phyloP scores from a whole-genome alignment of 2,888 invertebrate species.

The Allolobophora icterica region DNA sequence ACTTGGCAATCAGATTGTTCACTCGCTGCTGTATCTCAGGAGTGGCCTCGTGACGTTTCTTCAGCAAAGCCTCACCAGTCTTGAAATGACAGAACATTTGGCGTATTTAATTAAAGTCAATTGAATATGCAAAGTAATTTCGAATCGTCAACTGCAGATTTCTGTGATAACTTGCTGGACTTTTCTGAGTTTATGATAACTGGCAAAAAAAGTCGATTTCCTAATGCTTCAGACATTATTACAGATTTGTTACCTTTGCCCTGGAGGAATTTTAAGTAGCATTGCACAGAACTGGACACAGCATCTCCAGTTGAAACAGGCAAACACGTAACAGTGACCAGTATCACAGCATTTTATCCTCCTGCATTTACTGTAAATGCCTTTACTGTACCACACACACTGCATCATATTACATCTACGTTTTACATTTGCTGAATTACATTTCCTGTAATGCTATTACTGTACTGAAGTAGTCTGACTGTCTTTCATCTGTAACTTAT shows the following conservation, averaged over 20 bases:
- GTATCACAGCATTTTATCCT: no score
- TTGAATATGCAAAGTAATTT: background rate
- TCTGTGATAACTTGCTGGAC: background rate
- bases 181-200: background rate
- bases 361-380: no score
- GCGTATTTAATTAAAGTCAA: conserved; percentile 8
- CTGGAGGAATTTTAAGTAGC: no score
- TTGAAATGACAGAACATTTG: conserved; percentile 42
- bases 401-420: background rate
- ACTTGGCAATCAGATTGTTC: conserved; percentile 76
- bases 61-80: conserved; percentile 74
- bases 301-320: no score
- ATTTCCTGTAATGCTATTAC: background rate
- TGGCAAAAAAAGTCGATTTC: background rate
- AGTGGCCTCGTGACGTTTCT: conserved; percentile 76
- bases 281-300: no score
- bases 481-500: background rate
- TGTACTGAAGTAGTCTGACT: background rate
- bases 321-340: no score
- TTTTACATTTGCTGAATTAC: background rate
- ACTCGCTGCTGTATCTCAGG: conserved; percentile 74
- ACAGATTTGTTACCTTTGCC: no score
- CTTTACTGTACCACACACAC: background rate
- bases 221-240: background rate
- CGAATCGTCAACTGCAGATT: background rate